A percentile compares a stretch with the other conserved stretches of the same genome.
Evolutionary conservation across 2,888 invertebrate genomes (phyloP).

Genomic region (Pasiphila rectangulata): DNA sequence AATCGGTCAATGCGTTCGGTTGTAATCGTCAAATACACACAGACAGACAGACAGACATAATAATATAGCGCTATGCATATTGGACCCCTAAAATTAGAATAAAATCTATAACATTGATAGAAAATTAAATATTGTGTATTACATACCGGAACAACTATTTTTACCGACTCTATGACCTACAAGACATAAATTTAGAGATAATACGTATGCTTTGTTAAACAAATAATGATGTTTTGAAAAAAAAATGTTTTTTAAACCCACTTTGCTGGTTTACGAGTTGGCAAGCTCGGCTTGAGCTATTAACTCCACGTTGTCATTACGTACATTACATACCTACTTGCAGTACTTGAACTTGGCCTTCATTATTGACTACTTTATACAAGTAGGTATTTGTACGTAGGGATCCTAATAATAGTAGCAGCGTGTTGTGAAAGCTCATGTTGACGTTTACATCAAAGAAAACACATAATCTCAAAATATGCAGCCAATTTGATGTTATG

Average conservation of each 20-base stretch:
- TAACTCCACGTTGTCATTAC: slow-evolving; percentile 32
- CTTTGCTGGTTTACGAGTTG: slow-evolving; percentile 34
- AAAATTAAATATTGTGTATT: slow-evolving; percentile 3
- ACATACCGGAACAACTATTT: slow-evolving; percentile 10
- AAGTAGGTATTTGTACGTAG: slow-evolving; percentile 7
- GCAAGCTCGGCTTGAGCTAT: slow-evolving; percentile 31
- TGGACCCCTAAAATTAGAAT: no score
- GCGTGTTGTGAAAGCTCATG: slow-evolving; percentile 16
- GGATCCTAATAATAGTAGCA: slow-evolving; percentile 10
- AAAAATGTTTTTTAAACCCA: slow-evolving; percentile 29
- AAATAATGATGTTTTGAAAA: slow-evolving; percentile 30
- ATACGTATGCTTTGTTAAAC: slow-evolving; percentile 24
- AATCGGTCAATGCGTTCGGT: no score
- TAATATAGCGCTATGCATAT: no score
- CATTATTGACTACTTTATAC: slow-evolving; percentile 22
- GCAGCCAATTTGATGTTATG: slow-evolving; percentile 4
- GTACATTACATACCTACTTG: slow-evolving; percentile 15
- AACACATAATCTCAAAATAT: slow-evolving; percentile 9
- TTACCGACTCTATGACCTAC: not conserved
- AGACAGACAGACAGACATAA: no score
- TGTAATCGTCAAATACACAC: no score
- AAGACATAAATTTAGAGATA: not conserved
- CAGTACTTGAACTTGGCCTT: slow-evolving; percentile 36
- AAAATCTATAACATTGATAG: not conserved
- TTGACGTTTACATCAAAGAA: slow-evolving; percentile 16